Base-by-base conservation (phyloP, 2,888 invertebrate species). In the Sepioteuthis lessoniana region DNA sequence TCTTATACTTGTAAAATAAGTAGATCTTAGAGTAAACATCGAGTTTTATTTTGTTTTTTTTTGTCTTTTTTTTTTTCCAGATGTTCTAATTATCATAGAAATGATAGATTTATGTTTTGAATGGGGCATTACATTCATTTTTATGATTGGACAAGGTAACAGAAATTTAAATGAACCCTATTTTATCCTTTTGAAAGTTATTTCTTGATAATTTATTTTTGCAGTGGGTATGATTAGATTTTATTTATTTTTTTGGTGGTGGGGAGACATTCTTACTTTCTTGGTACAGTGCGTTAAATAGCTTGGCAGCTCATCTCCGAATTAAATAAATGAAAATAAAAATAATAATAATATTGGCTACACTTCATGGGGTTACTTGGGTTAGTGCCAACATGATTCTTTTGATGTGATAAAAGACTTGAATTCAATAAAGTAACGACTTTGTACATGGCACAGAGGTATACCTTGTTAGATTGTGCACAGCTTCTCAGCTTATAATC, bases 401-500 rank as follows among this genome's bases (percentile, higher is more conserved):
- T 76, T 76, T 76, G 76, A 76, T 76, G 76, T 76, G 76, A 76
- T 76, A 76, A 76, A 76, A 76, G 76, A 76, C 76, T 55, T 76
- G n/a, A 76, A 35, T 76, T 76, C 76, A 76, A 76, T 76, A 76
- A 76, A n/a, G 76, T n/a, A 76, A 76, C n/a, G 35, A 76, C 76
- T 76, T 76, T 76, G 76, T 76, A 76, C 76, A 76, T 35, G 35
- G 76, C 76, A 76, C 35, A 76, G 76, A 35, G 76, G 76, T 76
- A 76, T 76, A 76, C 16, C 19, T 76, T n/a, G 76, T n/a, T 76
- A 25, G 76, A 76, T 76, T 76, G 76, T 76, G n/a, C 35, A 19
- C 76, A 76, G n/a, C n/a, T 76, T n/a, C n/a, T n/a, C 76, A 13
- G 76, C n/a, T 76, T n/a, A 13, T n/a, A n/a, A 76, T 76, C 76